Evolutionary conservation across 1,140 invertebrate species (phyloP), one percentile per base, ranked within the genome.

Genomic region (Ooceraea biroi): DNA sequence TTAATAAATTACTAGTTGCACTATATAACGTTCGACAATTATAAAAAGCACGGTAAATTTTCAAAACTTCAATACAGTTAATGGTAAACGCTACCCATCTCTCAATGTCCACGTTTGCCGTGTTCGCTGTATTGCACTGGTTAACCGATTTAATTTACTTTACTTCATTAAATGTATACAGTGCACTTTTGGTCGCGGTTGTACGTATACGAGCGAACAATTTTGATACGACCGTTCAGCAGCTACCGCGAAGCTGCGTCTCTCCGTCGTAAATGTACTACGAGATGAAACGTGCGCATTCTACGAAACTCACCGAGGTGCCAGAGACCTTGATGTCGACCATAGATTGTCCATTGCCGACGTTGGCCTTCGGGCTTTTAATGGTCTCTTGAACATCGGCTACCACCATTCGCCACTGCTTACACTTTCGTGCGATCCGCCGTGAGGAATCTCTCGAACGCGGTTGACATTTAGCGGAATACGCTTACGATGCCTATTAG

Each of bases 221-320:
- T 12, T 57, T 69, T 69, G 76, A 78, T 69, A 44, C 63, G 30
- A 14, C 50, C 61, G 41, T 78, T 78, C 63, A 78, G 30, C 30
- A 48, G 50, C n/a, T n/a, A 25, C 25, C 10, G 11, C 19, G n/a
- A 57, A 14, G 41, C 17, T 14, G 25, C 55, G 17, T 74, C 48
- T 57, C 48, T 12, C n/a, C 10, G 58, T 65, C 48, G 55, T 69
- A 73, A 82, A 82, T 68, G 82, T 22, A 25, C 66, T 44, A 68
- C 27, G 68, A 55, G 48, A 69, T 60, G 66, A 7, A 46, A 60
- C 50, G 22, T 12, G 22, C 65, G 30, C 52, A 52, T 55, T 76
- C 71, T 46, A 27, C 0, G 55, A 86, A 87, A 74, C 77, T 68
- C n/a, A n/a, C 36, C 36, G 36, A 36, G 7, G 36, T 55, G 17